Base-by-base conservation (phyloP, 2,888 invertebrate genomes). In the Coecobrya sp. region DNA sequence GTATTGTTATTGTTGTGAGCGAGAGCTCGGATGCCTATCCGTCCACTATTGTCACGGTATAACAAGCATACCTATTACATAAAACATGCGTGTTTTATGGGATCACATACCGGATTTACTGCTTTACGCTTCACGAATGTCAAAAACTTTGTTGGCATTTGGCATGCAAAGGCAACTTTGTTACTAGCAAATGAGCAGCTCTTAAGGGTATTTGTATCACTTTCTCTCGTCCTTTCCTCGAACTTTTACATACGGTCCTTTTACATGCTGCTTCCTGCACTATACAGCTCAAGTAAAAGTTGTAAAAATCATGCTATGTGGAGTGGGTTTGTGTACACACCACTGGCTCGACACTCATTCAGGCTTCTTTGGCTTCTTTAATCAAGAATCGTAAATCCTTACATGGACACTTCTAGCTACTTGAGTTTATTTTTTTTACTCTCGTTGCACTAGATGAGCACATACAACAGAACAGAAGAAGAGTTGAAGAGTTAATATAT, bases 71-170 rank as follows among this genome's bases (percentile, higher is more conserved):
- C 19, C 19, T 27, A 36, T 30, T 36, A 70, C 36, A 36, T 70
- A n/a, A 36, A 36, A 73, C 45, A 73, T 73, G 73, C 73, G 73
- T 73, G 73, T 73, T 73, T 73, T 73, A 73, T 73, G 73, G 73
- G 73, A 81, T 84, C 84, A 62, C 84, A 84, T 62, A 62, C 84
- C 82, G 65, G 65, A 84, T 84, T 84, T 84, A 84, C 42, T 45
- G 59, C 65, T 84, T 55, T 25, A 84, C 65, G 65, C 84, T 59
- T 62, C 84, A 65, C 42, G 84, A 84, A 84, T 84, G 84, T 59
- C 81, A 81, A 81, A 73, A 81, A 55, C 27, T 55, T 81, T 81
- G 81, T 81, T 81, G 81, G 52, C 79, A 16, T 79, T 79, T 79
- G 52, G 59, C 59, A 81, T 59, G 81, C 55, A 81, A 81, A 81